These are phyloP conservation scores for Cyanocitta stelleri DNA, from an alignment of 2,113 vertebrate species.

Conservation along the genomic window DNA sequence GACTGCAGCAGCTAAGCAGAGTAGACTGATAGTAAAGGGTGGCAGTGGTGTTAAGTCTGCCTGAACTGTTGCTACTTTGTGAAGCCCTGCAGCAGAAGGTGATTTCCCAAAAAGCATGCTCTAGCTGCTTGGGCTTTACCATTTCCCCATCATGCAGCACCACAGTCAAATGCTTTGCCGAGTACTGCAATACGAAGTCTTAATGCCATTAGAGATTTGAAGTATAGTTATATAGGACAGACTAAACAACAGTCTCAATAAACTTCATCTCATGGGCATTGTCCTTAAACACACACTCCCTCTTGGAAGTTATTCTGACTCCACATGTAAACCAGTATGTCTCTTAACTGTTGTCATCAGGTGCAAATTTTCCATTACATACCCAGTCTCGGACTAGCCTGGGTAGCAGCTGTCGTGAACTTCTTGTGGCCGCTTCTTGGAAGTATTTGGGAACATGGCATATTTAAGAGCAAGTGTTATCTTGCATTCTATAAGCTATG, in stretches of 20 bases:
- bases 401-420: background rate
- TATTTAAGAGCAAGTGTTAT: background rate
- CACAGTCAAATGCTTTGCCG: background rate
- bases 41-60: background rate
- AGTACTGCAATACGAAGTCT: background rate
- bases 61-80: background rate
- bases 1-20: background rate
- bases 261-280: background rate
- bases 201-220: too few species aligned
- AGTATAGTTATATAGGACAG: background rate
- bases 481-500: background rate
- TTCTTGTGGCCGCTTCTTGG: background rate
- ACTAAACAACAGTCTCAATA: background rate
- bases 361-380: background rate
- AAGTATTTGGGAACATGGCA: background rate
- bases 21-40: rapidly evolving
- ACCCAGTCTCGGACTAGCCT: background rate
- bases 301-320: background rate
- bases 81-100: background rate
- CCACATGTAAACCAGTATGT: background rate
- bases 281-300: background rate
- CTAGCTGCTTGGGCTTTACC: background rate
- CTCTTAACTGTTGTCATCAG: background rate
- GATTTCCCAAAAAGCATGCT: background rate
- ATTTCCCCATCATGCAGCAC: background rate